Conservation (phyloP, 2,113 vertebrate genomes). For the Tragulus kanchil region DNA sequence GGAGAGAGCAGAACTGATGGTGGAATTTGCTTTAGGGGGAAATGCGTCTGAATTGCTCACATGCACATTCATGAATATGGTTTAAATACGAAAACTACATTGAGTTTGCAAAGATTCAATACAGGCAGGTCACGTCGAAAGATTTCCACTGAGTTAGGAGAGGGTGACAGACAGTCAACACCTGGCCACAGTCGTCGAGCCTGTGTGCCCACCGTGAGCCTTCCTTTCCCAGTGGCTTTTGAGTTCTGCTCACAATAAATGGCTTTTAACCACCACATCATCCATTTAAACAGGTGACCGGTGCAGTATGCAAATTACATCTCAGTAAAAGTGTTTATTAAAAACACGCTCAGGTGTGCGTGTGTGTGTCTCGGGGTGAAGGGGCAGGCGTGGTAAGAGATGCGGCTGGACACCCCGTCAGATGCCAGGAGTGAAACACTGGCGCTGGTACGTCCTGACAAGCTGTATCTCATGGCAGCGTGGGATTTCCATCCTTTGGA, state of each 20-base stretch:
- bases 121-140: background rate
- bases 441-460: no score
- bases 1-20: background rate
- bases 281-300: background rate
- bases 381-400: background rate
- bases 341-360: background rate
- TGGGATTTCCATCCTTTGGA: background rate
- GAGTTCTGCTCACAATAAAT: background rate
- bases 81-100: background rate
- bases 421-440: background rate
- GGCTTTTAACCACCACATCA: background rate
- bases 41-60: background rate
- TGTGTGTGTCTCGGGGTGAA: background rate
- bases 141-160: background rate
- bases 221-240: background rate
- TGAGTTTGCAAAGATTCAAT: slow-evolving; percentile 4
- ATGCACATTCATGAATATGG: background rate
- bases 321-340: background rate
- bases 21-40: background rate
- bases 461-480: background rate
- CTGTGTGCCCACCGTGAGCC: accelerated
- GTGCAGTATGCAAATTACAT: background rate
- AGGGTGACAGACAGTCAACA: background rate
- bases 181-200: background rate
- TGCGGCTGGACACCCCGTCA: background rate